These are phyloP conservation scores for Ellobium chinense DNA, from an alignment of 2,888 invertebrate genomes.

Conservation along the genomic window DNA sequence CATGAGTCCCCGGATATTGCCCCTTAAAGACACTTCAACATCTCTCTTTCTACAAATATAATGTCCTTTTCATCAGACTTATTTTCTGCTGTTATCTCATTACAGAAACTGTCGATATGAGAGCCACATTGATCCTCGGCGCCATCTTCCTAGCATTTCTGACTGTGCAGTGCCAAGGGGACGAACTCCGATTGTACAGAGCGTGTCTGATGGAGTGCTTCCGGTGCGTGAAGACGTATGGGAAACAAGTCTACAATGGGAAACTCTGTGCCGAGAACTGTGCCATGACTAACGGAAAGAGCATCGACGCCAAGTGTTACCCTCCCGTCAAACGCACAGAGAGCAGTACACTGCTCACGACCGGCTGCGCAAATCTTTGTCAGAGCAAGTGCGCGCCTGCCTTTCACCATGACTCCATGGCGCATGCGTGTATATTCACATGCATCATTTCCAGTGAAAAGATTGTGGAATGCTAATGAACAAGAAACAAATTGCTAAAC, in stretches of 20 bases:
- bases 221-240: conserved; percentile 61
- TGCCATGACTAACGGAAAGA: conserved; percentile 56
- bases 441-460: conserved; percentile 37
- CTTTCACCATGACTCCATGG: conserved; percentile 24
- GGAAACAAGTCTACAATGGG: conserved; percentile 62
- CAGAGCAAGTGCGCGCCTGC: background rate
- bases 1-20: too few relatives aligned
- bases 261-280: conserved; percentile 61
- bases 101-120: background rate
- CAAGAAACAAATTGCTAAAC: background rate
- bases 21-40: too few relatives aligned
- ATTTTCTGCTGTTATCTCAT: background rate
- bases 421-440: conserved; percentile 43
- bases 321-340: conserved; percentile 24
- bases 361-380: conserved; percentile 5
- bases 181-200: conserved; percentile 51
- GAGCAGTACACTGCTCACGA: conserved; percentile 1
- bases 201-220: conserved; percentile 61
- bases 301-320: conserved; percentile 57
- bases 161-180: background rate
- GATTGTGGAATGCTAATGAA: conserved; percentile 14
- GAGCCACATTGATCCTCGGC: background rate
- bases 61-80: too few relatives aligned
- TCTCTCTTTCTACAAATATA: too few relatives aligned
- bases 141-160: background rate